Percentiles rank a stretch among this genome's conserved stretches.
Conservation (phyloP, 1,140 invertebrate genomes). For the Danaus melanippus region DNA sequence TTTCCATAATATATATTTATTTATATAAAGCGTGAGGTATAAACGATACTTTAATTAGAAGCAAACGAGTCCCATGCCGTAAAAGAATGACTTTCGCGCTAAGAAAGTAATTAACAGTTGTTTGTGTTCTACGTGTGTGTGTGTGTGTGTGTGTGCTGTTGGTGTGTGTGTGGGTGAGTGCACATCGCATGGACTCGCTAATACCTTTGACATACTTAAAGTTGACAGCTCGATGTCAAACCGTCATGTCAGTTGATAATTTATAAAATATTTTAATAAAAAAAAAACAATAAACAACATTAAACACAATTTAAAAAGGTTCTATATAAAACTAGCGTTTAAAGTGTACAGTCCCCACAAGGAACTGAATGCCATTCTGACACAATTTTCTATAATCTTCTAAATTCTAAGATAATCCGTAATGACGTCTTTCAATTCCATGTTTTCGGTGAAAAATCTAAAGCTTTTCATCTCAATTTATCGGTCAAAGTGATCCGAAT, state of each 20-base stretch:
- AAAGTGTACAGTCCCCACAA: too few relatives aligned
- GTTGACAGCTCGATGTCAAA: slow-evolving; percentile 7
- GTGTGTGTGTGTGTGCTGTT: slow-evolving; percentile 5
- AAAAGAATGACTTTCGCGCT: too few relatives aligned
- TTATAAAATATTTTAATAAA: too few relatives aligned
- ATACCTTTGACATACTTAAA: slow-evolving; percentile 33
- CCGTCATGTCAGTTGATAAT: not conserved
- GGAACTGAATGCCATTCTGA: slow-evolving; percentile 1
- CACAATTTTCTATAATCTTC: not conserved
- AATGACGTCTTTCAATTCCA: slow-evolving; percentile 3
- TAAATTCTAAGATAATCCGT: slow-evolving; percentile 3
- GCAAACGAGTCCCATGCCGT: too few relatives aligned
- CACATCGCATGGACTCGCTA: slow-evolving; percentile 32
- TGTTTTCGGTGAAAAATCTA: slow-evolving; percentile 6
- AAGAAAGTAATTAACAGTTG: slow-evolving; percentile 26
- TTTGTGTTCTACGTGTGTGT: slow-evolving; percentile 33
- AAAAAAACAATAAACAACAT: too few relatives aligned
- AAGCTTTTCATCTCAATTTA: slow-evolving; percentile 45
- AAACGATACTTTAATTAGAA: too few relatives aligned
- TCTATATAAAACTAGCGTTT: too few relatives aligned
- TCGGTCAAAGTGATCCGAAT: slow-evolving; percentile 56
- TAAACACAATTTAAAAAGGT: too few relatives aligned
- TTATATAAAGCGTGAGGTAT: too few relatives aligned
- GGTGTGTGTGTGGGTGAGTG: slow-evolving; percentile 20
- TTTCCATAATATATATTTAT: not conserved